Conservation (phyloP, 2,797 vertebrate genomes). For the Karalla daura region DNA sequence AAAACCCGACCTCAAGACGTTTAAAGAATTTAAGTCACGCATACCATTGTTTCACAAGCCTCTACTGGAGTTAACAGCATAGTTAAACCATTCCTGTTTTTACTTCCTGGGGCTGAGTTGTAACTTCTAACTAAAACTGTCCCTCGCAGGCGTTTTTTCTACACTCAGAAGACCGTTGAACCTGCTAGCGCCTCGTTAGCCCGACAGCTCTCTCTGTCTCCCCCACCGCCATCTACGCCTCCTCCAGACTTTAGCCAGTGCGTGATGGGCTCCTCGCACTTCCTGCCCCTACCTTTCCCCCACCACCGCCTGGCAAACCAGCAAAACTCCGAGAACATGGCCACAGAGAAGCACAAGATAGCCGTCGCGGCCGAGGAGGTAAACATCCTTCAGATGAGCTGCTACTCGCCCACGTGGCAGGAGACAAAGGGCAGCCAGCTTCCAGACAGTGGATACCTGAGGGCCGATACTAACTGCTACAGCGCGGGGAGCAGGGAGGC, state of each 20-base stretch:
- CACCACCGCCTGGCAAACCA: slow-evolving; percentile 86
- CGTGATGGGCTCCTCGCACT: slow-evolving; percentile 77
- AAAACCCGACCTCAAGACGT: too few species aligned
- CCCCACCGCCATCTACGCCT: slow-evolving; percentile 82
- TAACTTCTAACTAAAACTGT: neutral
- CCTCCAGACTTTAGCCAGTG: slow-evolving; percentile 93
- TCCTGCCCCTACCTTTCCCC: slow-evolving; percentile 86
- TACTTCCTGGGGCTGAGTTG: neutral
- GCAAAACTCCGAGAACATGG: slow-evolving; percentile 92
- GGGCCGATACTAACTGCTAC: slow-evolving; percentile 34
- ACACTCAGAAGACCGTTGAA: slow-evolving; percentile 14
- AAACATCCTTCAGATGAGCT: slow-evolving; percentile 85
- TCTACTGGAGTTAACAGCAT: neutral
- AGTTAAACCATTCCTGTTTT: neutral
- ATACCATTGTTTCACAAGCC: neutral
- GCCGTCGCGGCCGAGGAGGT: slow-evolving; percentile 75
- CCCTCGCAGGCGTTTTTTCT: slow-evolving; percentile 49
- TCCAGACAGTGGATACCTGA: slow-evolving; percentile 50
- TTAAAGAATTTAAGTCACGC: neutral
- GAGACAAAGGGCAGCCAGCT: neutral
- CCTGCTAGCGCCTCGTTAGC: neutral
- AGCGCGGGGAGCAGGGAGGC: slow-evolving; percentile 4
- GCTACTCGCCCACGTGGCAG: slow-evolving; percentile 73
- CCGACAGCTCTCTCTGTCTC: slow-evolving; percentile 59
- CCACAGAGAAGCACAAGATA: slow-evolving; percentile 87